Percentiles rank a stretch among this genome's conserved stretches.
Evolutionary conservation across 2,888 invertebrate genomes (phyloP).

Genomic region (Pristionchus entomophagus): DNA sequence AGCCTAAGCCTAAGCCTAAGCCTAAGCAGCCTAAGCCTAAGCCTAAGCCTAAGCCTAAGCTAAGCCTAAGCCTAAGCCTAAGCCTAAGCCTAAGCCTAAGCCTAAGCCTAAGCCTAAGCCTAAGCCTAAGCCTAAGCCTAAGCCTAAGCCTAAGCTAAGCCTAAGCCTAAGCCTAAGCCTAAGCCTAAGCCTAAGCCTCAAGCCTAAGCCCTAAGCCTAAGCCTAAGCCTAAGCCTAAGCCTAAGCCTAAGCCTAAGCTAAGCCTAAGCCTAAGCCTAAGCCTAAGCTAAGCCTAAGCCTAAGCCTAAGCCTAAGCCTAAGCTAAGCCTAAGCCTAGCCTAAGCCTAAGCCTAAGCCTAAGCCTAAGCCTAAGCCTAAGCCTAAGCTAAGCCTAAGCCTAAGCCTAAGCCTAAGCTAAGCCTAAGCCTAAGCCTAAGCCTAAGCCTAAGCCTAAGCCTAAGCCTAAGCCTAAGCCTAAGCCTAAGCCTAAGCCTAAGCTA

Average conservation of each 20-base stretch:
- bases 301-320: slow-evolving; percentile 49
- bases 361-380: slow-evolving; percentile 50
- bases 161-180: slow-evolving; percentile 29
- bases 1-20: slow-evolving; percentile 8
- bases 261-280: slow-evolving; percentile 31
- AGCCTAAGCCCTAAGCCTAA: slow-evolving; percentile 21
- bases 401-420: slow-evolving; percentile 11
- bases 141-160: slow-evolving; percentile 15
- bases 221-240: slow-evolving; percentile 45
- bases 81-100: slow-evolving; percentile 45
- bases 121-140: slow-evolving; percentile 20
- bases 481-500: slow-evolving; percentile 1
- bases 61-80: slow-evolving; percentile 26
- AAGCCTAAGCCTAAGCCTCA: slow-evolving; percentile 20
- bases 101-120: slow-evolving; percentile 38
- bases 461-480: slow-evolving; percentile 18
- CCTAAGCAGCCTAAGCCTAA: slow-evolving; percentile 18
- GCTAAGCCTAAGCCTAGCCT: slow-evolving; percentile 52
- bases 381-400: slow-evolving; percentile 42
- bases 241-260: slow-evolving; percentile 47
- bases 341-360: slow-evolving; percentile 52
- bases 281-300: slow-evolving; percentile 47
- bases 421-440: slow-evolving; percentile 12
- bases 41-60: slow-evolving; percentile 27
- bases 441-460: slow-evolving; percentile 12